Evolutionary conservation across 1,140 invertebrate species (phyloP).

Genomic region (Muscidifurax raptorellus): DNA sequence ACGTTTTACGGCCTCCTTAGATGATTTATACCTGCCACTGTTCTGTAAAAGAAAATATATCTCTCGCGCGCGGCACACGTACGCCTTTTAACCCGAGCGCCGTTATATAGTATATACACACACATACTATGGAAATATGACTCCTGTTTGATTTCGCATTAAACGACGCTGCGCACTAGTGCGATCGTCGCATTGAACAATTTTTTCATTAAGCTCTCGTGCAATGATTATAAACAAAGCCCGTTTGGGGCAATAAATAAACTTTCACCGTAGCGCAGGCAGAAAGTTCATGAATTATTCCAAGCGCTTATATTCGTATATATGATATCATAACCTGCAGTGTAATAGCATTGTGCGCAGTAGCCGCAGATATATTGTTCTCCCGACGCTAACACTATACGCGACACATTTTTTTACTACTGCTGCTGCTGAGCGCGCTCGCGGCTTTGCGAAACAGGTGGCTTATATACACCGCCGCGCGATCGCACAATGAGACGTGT

Average conservation of each 20-base stretch:
- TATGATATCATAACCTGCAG: constrained; percentile 35
- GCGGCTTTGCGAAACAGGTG: constrained; percentile 67
- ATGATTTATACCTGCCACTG: constrained; percentile 48
- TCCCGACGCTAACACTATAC: not conserved
- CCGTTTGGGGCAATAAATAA: constrained; percentile 16
- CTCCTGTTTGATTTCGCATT: constrained; percentile 6
- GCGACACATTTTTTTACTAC: not conserved
- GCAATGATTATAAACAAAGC: constrained; percentile 13
- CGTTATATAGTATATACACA: not conserved
- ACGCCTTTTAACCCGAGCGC: not conserved
- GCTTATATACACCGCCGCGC: constrained; percentile 32
- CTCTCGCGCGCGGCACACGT: not conserved
- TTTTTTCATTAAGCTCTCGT: not conserved
- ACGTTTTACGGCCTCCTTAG: constrained; percentile 50
- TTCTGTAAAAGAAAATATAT: constrained; percentile 48
- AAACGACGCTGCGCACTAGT: too few species aligned
- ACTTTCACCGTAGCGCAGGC: not conserved
- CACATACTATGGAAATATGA: constrained; percentile 13
- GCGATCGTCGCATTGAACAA: not conserved
- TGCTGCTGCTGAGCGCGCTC: too few species aligned
- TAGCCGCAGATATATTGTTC: not conserved
- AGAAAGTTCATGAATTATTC: constrained; percentile 40
- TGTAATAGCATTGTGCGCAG: not conserved
- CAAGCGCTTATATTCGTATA: constrained; percentile 11
- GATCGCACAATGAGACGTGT: constrained; percentile 61